Evolutionary conservation across 1,140 invertebrate species (phyloP), one percentile per base, ranked within the genome.

Genomic region (Drosophila baimaii): DNA sequence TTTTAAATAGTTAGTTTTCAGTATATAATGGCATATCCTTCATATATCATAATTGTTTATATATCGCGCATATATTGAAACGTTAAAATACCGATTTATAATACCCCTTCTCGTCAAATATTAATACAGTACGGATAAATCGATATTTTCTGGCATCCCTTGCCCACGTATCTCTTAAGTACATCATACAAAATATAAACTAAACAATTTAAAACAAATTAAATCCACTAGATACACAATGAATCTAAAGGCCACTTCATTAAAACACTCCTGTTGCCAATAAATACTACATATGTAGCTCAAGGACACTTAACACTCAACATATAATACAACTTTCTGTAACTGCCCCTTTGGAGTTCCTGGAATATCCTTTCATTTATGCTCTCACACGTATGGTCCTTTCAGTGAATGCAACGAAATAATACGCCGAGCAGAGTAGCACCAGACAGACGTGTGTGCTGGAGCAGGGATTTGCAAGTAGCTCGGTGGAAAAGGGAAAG

Each of bases 351-450:
- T 0, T 12, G 47, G 15, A 15, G 12, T 10, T 46, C 39, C 41
- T 21, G n/a, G 25, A 25, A 71, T n/a, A 56, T 79, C 68, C 76
- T 70, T 77, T 69, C 71, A 83, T 88, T 89, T 79, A 79, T 83
- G 84, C 61, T 37, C 52, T 44, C 63, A 59, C 76, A 79, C 66
- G 66, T 66, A 56, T 41, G 33, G 54, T 61, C 47, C 63, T 31
- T 64, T 49, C 63, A 58, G 57, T 17, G 65, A 61, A 78, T 62
- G 69, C 75, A 82, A 63, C 82, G 63, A 88, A 84, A 88, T 82
- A 85, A 88, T 86, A 79, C 64, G 64, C 47, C 43, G 35, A 49
- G 58, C 33, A 27, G 68, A 43, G 59, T 59, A 66, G 63, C 51
- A 51, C 19, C 27, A 31, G 65, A 46, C 54, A 72, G 31, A 51